Conservation (phyloP, 2,113 vertebrate genomes). For the Choloepus hoffmanni region DNA sequence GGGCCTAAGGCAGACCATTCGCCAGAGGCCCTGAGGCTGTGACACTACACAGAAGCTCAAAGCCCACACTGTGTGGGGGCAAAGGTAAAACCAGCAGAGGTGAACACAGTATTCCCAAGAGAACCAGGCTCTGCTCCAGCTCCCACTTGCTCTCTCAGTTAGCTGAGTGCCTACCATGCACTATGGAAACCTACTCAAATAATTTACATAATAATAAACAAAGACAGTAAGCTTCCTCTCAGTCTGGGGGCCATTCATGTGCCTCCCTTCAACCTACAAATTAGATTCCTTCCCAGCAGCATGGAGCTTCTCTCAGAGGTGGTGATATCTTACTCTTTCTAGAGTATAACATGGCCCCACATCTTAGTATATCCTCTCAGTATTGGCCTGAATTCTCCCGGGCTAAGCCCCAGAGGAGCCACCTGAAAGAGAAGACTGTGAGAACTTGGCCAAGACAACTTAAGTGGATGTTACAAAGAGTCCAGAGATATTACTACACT, state of each 20-base stretch:
- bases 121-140: slow-evolving; percentile 35
- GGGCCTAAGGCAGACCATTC: neutral
- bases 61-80: neutral
- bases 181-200: slow-evolving; percentile 56
- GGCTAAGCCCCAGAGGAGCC: neutral
- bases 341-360: neutral
- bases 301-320: slow-evolving; percentile 32
- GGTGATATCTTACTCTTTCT: neutral
- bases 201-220: slow-evolving; percentile 62
- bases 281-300: slow-evolving; percentile 35
- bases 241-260: neutral
- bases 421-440: neutral
- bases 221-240: slow-evolving; percentile 40
- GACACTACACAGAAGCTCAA: neutral
- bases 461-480: neutral
- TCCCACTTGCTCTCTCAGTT: slow-evolving; percentile 37
- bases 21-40: neutral
- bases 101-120: neutral
- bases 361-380: neutral
- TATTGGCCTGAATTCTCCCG: neutral
- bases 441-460: slow-evolving; percentile 36
- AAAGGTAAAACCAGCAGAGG: neutral
- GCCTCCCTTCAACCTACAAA: slow-evolving; percentile 27
- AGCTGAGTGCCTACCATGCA: slow-evolving; percentile 4
- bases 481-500: neutral